A percentile compares a stretch with the other conserved stretches of the same genome.
Conservation (phyloP, 92 coral and sea anemone genomes). For the Palythoa heliodiscus region DNA sequence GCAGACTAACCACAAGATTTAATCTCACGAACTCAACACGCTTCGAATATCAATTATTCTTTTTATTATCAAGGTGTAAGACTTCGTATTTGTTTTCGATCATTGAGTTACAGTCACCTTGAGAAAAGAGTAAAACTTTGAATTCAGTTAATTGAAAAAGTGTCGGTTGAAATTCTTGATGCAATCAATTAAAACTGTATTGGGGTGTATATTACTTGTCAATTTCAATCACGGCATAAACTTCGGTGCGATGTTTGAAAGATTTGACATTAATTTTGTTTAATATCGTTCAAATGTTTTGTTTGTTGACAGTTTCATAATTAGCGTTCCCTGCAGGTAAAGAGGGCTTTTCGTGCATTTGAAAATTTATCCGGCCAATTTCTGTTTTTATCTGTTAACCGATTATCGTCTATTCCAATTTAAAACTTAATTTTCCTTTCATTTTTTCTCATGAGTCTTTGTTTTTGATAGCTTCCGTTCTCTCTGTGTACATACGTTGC, state of each 20-base stretch:
- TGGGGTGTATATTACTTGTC: background rate
- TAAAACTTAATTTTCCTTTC: background rate
- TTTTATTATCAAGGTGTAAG: background rate
- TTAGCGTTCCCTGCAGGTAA: background rate
- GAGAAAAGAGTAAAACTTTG: background rate
- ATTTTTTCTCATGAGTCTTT: background rate
- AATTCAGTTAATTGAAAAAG: background rate
- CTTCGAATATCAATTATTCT: background rate
- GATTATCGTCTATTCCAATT: background rate
- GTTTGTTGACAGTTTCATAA: constrained; percentile 2
- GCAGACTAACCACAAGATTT: constrained; percentile 1
- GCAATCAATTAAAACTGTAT: background rate
- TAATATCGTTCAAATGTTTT: no score
- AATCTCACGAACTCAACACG: constrained; percentile 12
- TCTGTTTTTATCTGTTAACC: background rate
- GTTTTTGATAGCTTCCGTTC: background rate
- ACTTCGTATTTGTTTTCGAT: background rate
- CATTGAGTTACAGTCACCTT: background rate
- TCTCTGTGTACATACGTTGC: background rate
- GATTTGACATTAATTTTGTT: background rate
- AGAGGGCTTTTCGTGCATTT: background rate
- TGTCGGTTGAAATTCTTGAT: background rate
- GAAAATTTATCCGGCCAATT: background rate
- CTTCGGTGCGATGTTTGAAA: background rate
- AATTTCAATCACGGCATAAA: background rate